Evolutionary conservation across 2,113 vertebrate species (phyloP), one percentile per base, ranked within the genome.

Genomic region (Neofelis nebulosa): DNA sequence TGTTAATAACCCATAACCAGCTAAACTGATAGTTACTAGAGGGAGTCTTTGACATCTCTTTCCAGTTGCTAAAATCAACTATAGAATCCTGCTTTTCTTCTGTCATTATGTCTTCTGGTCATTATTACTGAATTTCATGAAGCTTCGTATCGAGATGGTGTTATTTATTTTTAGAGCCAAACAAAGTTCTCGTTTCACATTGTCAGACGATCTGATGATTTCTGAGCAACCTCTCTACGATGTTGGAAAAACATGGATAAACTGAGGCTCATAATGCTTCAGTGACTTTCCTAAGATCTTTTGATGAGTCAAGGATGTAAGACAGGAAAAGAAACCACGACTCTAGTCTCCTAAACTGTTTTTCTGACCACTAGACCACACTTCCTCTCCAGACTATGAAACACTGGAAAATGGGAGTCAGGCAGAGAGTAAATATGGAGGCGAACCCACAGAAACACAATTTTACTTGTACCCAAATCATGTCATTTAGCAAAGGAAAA

Each of bases 401-500:
- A 93, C 97, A 97, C 79, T 98, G 98, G 98, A 98, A 98, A 98
- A 97, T 96, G 89, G 79, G 95, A 96, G 79, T 97, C 91, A 97
- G 97, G 98, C 96, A 33, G 78, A 74, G 90, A 96, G 79, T 97
- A 98, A 98, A 94, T 97, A 89, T 90, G 97, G 98, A 97, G 97
- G 89, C 9, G 10, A 97, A 97, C 88, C 97, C 98, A 93, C 97
- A 98, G 97, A 97, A 98, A 98, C 98, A 98, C 94, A 96, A 50
- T 96, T 98, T 98, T 95, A 69, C 98, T 95, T 98, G 97, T 97
- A 96, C 89, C 61, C 78, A 95, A 96, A 94, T 98, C 98, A 91
- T 98, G 98, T 98, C 97, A 93, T 98, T 98, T 97, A 98, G 97
- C 89, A 98, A 98, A 98, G 91, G 96, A 98, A 98, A 98, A 98